Evolutionary conservation across 2,113 vertebrate species (phyloP), one percentile per base, ranked within the genome.

Genomic region (Cnemophilus loriae): DNA sequence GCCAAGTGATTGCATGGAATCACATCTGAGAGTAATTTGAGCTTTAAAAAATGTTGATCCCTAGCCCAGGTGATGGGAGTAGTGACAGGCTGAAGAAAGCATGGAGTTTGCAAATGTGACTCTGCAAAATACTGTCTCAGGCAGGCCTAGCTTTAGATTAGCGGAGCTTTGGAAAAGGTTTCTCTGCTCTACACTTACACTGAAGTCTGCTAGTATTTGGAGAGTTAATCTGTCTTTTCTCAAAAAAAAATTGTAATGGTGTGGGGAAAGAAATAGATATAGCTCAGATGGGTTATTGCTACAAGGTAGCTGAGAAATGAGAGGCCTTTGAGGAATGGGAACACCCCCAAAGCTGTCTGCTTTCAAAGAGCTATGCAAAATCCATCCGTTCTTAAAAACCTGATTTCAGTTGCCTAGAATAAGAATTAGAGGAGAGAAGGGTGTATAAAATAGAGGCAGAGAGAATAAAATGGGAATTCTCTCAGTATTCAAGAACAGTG

Each of bases 111-210:
- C n/a, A 80, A 79, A 69, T 46, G 59, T 91, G 87, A 95, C 79
- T 95, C 79, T 94, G 92, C 93, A 96, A 81, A 95, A 96, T 8
- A 35, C 44, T 93, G 35, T 79, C 67, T 71, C 65, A n/a, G 80
- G 80, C 65, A 84, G 50, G 77, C 83, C 73, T 56, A 37, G 80
- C 46, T 91, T 80, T 46, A 59, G 52, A 71, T 89, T 82, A 61
- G 57, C 1, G 0, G 49, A 69, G 46, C 52, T 89, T 5, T 52
- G n/a, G 41, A 63, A 92, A 87, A 77, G 42, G 14, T 75, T 85
- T 71, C 37, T 83, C 50, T 86, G 47, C 20, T 65, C 20, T 70
- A 23, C 42, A 39, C 30, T 63, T 80, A 52, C 60, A 78, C 20
- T 57, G 60, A 74, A 63, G 28, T 49, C n/a, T 80, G 56, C 9